A percentile compares a stretch with the other conserved stretches of the same genome.
Evolutionary conservation across 2,113 vertebrate genomes (phyloP).

Genomic region (Varanus salvator): DNA sequence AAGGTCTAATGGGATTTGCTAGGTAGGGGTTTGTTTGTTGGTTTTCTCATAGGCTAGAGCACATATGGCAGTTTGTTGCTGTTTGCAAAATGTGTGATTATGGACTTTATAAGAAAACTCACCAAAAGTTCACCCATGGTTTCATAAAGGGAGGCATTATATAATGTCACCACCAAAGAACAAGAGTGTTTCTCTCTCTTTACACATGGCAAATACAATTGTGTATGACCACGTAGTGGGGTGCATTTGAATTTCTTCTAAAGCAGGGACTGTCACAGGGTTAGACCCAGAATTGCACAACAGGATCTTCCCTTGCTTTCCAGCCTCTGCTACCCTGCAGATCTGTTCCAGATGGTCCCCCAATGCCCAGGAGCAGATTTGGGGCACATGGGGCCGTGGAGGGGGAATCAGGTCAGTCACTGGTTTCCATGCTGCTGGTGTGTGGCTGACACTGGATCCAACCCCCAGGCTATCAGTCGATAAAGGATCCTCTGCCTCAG

Average conservation of each 20-base stretch:
- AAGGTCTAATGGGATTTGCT: slow-evolving; percentile 23
- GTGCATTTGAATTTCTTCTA: background rate
- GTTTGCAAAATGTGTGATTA: background rate
- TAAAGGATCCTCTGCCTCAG: background rate
- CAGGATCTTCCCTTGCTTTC: too few species aligned
- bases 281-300: too few species aligned
- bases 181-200: background rate
- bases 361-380: too few species aligned
- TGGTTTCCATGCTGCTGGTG: too few species aligned
- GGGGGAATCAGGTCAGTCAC: too few species aligned
- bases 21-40: background rate
- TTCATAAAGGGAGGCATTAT: background rate
- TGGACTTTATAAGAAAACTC: background rate
- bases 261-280: background rate
- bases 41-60: background rate
- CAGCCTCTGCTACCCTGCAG: too few species aligned
- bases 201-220: background rate
- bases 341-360: too few species aligned
- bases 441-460: too few species aligned
- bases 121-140: background rate
- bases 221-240: background rate
- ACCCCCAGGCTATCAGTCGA: background rate
- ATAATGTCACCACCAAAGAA: background rate
- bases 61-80: background rate
- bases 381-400: too few species aligned